Conservation (phyloP, 2,113 vertebrate genomes). For the Poeciliopsis turrubarensis region DNA sequence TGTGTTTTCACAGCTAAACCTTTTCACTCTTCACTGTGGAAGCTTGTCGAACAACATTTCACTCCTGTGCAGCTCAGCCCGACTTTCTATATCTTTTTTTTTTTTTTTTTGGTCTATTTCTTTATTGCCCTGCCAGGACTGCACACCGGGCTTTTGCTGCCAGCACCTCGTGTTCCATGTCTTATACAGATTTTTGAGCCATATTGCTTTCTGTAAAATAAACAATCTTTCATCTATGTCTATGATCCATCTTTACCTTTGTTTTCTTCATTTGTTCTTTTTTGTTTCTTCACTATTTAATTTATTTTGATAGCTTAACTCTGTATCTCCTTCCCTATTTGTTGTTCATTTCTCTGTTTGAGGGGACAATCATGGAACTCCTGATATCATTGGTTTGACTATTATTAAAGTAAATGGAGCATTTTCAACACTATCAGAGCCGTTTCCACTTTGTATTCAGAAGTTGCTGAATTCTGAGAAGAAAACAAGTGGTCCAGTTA, state of each 20-base stretch:
- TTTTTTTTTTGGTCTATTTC: slow-evolving; percentile 48
- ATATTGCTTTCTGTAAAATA: slow-evolving; percentile 90
- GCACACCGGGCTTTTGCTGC: slow-evolving; percentile 72
- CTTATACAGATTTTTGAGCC: slow-evolving; percentile 84
- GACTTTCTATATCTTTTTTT: slow-evolving; percentile 59
- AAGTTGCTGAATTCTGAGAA: too few species aligned
- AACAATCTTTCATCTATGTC: slow-evolving; percentile 83
- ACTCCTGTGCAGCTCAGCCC: slow-evolving; percentile 81
- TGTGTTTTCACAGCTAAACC: slow-evolving; percentile 89
- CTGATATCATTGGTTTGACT: neutral
- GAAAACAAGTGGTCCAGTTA: too few species aligned
- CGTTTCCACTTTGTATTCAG: too few species aligned
- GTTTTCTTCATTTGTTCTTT: slow-evolving; percentile 48
- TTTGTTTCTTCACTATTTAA: slow-evolving; percentile 42
- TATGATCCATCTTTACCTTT: slow-evolving; percentile 34
- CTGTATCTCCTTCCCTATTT: slow-evolving; percentile 53
- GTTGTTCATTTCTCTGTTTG: slow-evolving; percentile 46
- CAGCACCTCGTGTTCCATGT: slow-evolving; percentile 70
- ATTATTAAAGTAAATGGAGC: neutral
- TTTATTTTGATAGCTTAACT: slow-evolving; percentile 67
- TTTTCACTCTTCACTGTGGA: slow-evolving; percentile 86
- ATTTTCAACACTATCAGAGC: too few species aligned
- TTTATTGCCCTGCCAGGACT: slow-evolving; percentile 59
- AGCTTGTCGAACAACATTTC: slow-evolving; percentile 81
- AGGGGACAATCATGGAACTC: slow-evolving; percentile 10